Evolutionary conservation across 2,113 vertebrate species (phyloP).

Genomic region (Entosphenus tridentatus): DNA sequence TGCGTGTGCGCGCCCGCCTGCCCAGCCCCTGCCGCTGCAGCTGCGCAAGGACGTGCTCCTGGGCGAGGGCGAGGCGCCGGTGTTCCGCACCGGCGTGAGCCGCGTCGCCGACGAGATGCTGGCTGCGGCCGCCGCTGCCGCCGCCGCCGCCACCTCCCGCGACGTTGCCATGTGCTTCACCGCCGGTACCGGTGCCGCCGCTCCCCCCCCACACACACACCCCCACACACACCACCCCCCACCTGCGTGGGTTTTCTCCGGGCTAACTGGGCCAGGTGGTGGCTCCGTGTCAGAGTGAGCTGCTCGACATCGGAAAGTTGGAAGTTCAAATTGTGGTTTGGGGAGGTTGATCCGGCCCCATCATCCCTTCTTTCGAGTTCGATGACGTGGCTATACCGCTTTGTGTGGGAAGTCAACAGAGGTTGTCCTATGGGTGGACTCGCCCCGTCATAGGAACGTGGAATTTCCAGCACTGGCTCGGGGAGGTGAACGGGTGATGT

Average conservation of each 20-base stretch:
- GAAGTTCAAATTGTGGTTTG: not conserved
- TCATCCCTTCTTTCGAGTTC: too few species aligned
- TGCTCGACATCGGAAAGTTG: not conserved
- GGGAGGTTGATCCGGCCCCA: not conserved
- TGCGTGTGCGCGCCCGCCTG: not conserved
- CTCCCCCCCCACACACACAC: not conserved
- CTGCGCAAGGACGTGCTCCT: not conserved
- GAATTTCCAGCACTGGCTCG: too few species aligned
- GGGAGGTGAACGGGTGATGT: too few species aligned
- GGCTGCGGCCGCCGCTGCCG: not conserved
- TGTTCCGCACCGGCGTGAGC: not conserved
- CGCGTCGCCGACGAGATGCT: constrained; percentile 4
- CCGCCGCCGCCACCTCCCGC: not conserved
- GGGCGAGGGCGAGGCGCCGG: not conserved
- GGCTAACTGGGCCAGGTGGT: not conserved
- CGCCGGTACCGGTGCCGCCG: too few species aligned
- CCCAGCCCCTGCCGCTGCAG: constrained; percentile 3
- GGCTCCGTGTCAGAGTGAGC: not conserved
- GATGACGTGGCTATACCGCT: too few species aligned
- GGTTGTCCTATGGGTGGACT: too few species aligned
- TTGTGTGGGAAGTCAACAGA: too few species aligned
- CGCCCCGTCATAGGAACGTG: too few species aligned
- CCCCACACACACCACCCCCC: not conserved
- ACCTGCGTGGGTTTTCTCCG: not conserved
- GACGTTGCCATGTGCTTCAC: not conserved